Percentiles rank a stretch among this genome's conserved stretches.
Evolutionary conservation across 2,888 invertebrate genomes (phyloP).

Genomic region (Periphyllus acericola): DNA sequence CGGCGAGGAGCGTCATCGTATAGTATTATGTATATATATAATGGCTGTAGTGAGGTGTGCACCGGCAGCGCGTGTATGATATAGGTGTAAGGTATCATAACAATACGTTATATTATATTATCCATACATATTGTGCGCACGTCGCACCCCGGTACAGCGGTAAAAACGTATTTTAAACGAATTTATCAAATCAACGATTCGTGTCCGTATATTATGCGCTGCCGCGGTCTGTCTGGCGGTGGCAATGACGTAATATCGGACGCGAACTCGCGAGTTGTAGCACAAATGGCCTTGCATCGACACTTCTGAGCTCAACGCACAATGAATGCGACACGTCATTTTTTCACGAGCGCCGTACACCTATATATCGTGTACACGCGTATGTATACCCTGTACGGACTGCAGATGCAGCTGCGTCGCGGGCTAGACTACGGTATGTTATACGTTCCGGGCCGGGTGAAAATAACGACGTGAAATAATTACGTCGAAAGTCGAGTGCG

Average conservation of each 20-base stretch:
- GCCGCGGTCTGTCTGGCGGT: no score
- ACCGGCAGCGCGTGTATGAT: neutral
- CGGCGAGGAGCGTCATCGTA: neutral
- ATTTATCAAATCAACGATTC: neutral
- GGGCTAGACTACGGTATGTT: no score
- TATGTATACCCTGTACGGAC: no score
- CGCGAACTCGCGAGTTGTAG: no score
- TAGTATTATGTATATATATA: neutral
- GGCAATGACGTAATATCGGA: neutral
- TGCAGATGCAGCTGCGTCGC: no score
- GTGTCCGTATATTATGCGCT: neutral
- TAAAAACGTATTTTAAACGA: neutral
- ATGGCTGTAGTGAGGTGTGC: neutral
- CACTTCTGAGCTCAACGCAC: no score
- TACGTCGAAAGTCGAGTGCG: neutral
- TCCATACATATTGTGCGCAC: neutral
- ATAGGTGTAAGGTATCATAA: neutral
- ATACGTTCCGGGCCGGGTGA: neutral
- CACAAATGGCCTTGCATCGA: no score
- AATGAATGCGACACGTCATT: no score
- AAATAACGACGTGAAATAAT: neutral
- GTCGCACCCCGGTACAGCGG: neutral
- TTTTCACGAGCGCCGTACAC: no score
- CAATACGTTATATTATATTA: neutral
- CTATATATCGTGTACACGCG: no score